phyloP scores from a whole-genome alignment of 2,888 invertebrate genomes.

The Oscheius sp. region DNA sequence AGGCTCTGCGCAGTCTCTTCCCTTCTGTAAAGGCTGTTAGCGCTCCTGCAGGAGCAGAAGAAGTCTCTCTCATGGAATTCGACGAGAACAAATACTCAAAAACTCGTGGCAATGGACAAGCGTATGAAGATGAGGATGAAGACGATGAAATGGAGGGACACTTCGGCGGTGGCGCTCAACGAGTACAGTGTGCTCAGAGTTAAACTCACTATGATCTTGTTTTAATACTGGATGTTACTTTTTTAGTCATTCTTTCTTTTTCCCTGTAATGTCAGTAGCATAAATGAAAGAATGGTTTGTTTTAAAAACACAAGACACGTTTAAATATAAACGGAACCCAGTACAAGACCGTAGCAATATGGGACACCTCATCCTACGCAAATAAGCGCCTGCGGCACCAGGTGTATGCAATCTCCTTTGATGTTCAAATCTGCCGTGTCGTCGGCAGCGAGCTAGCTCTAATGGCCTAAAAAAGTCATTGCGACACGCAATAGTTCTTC shows the following conservation, averaged over 20 bases:
- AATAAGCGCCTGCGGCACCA: too few species aligned
- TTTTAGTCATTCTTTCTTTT: neutral
- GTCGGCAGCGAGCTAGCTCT: too few species aligned
- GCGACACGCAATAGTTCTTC: too few species aligned
- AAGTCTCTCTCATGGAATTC: constrained; percentile 77
- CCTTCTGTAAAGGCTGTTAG: constrained; percentile 80
- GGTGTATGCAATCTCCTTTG: too few species aligned
- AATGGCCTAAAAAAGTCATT: too few species aligned
- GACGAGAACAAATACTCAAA: constrained; percentile 66
- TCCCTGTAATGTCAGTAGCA: neutral
- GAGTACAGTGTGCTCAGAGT: constrained; percentile 82
- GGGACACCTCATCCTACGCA: too few species aligned
- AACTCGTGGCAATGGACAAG: constrained; percentile 76
- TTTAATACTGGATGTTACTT: neutral
- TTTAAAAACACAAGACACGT: too few species aligned
- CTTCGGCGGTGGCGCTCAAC: constrained; percentile 75
- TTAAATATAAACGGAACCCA: too few species aligned
- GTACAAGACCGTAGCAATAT: too few species aligned
- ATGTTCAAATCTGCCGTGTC: too few species aligned
- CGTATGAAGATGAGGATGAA: constrained; percentile 76
- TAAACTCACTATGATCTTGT: neutral
- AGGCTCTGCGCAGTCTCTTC: constrained; percentile 80
- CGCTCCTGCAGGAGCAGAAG: constrained; percentile 75
- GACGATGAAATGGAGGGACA: constrained; percentile 77
- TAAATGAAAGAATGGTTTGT: too few species aligned